Evolutionary conservation across 2,797 vertebrate genomes (phyloP), one percentile per base, ranked within the genome.

Genomic region (Benthosema pterotum): DNA sequence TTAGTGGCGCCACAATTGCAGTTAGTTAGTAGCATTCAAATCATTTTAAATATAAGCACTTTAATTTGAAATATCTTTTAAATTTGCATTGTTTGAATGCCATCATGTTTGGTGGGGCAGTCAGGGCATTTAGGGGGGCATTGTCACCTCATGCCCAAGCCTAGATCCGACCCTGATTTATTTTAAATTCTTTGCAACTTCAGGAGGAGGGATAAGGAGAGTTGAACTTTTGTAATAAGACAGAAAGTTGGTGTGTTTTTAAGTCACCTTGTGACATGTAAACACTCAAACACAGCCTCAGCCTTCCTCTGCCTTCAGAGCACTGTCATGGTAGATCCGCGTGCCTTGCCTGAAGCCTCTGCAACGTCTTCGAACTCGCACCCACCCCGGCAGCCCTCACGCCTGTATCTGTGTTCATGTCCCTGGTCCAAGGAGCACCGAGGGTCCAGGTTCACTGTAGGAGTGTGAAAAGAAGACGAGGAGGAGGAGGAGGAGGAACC

Each of bases 181-280:
- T 25, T 5, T 25, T 25, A 25, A 52, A 2, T 82, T 78, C 60
- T 82, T 66, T 53, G 17, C 38, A 77, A 78, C 71, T 74, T 78
- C 55, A 52, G 56, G 16, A 60, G 60, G 73, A 77, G 63, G 22
- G n/a, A n/a, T n/a, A n/a, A 61, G 47, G 48, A 14, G 63, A 75
- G 38, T 72, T 50, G 28, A 84, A 90, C 73, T 88, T 87, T 88
- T 45, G 18, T 17, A 87, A 88, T 84, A 85, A 89, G 76, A 72
- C 65, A 53, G 57, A 69, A 84, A 83, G 80, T 52, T 80, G 73
- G 86, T 84, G 69, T 70, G 64, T 82, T 50, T 82, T 50, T 62
- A 78, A 87, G 82, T 85, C 83, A 82, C 75, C 81, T 82, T 82
- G 70, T 86, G 77, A 87, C 78, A 83, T 77, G 69, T 76, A 84